A percentile compares a stretch with the other conserved stretches of the same genome.
phyloP scores from a whole-genome alignment of 2,113 vertebrate genomes.

The Pelusios castaneus region DNA sequence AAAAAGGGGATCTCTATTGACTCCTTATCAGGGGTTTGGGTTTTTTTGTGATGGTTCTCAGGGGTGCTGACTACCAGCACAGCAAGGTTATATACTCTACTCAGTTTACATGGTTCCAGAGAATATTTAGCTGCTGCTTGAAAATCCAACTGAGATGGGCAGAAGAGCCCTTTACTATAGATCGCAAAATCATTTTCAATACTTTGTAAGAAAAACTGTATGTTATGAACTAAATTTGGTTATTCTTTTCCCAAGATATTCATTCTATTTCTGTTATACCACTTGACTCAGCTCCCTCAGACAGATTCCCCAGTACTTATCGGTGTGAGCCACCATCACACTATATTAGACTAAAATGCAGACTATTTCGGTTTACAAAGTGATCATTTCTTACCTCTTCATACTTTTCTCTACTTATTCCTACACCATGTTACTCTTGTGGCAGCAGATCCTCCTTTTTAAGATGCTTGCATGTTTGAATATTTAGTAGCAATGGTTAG shows the following conservation, averaged over 20 bases:
- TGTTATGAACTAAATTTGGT: not conserved
- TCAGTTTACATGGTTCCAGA: not conserved
- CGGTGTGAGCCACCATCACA: not conserved
- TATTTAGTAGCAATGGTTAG: not conserved
- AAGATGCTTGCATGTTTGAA: not conserved
- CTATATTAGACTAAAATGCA: not conserved
- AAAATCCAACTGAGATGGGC: not conserved
- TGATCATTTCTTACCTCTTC: not conserved
- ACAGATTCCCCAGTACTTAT: conserved; percentile 1
- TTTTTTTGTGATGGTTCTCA: too few relatives aligned
- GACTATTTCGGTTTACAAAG: not conserved
- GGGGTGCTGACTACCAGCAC: too few relatives aligned
- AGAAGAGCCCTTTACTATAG: not conserved
- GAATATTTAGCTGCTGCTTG: not conserved
- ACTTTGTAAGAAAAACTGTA: not conserved
- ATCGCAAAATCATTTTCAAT: not conserved
- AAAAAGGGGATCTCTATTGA: not conserved
- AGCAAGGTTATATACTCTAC: not conserved
- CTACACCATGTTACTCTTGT: rapidly evolving
- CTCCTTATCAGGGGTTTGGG: not conserved
- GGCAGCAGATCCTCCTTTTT: not conserved
- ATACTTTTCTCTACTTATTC: not conserved
- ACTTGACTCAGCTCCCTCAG: not conserved
- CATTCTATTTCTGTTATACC: not conserved
- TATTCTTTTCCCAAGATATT: not conserved